A percentile compares a stretch with the other conserved stretches of the same genome.
phyloP scores from a whole-genome alignment of 1,140 invertebrate species.

The Orius insidiosus region DNA sequence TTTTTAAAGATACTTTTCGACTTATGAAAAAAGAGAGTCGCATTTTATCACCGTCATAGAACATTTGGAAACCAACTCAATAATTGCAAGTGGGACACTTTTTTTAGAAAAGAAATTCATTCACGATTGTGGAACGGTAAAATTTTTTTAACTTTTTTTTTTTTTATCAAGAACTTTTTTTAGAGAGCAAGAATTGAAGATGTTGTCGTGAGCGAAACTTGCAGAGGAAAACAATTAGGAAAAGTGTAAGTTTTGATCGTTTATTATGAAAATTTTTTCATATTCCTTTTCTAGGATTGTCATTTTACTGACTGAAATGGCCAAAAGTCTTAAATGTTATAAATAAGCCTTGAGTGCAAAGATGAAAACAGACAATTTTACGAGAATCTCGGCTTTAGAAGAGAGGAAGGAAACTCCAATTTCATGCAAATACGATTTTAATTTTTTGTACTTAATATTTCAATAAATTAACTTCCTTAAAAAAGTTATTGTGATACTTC shows the following conservation, averaged over 20 bases:
- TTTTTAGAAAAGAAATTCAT: conserved; percentile 89
- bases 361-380: conserved; percentile 84
- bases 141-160: conserved; percentile 7
- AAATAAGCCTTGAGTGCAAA: conserved; percentile 88
- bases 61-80: conserved; percentile 51
- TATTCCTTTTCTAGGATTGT: conserved; percentile 62
- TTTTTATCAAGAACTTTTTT: conserved; percentile 23
- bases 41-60: conserved; percentile 65
- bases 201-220: conserved; percentile 79
- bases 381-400: conserved; percentile 65
- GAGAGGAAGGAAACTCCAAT: conserved; percentile 74
- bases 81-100: conserved; percentile 79
- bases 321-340: conserved; percentile 71
- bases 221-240: conserved; percentile 80
- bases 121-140: conserved; percentile 61
- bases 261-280: conserved; percentile 1
- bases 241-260: conserved; percentile 59
- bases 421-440: conserved; percentile 62
- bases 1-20: no score
- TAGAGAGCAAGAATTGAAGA: conserved; percentile 87
- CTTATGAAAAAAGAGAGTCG: no score
- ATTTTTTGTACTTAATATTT: not conserved
- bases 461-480: no score
- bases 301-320: conserved; percentile 56
- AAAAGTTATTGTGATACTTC: no score